Conservation (phyloP, 2,888 invertebrate species). For the Drosophila paranaensis region DNA sequence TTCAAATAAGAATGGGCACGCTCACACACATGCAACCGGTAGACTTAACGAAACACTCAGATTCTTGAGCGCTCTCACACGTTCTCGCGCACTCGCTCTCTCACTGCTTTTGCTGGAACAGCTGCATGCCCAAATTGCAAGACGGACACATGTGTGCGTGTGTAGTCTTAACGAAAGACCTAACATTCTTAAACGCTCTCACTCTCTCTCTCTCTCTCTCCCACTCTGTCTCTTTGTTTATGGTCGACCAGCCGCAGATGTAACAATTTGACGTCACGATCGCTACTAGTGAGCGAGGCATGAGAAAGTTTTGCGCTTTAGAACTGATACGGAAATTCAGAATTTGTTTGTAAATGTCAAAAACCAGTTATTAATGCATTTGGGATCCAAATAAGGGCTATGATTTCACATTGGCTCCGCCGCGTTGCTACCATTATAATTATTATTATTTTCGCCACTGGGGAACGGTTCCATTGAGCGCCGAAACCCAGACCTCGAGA, state of each 20-base stretch:
- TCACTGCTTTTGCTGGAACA: not conserved
- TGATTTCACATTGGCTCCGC: conserved; percentile 23
- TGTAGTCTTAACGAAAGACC: conserved; percentile 15
- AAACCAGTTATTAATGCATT: conserved; percentile 27
- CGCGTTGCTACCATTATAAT: conserved; percentile 10
- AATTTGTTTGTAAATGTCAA: not conserved
- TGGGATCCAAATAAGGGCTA: conserved; percentile 33
- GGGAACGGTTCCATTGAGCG: conserved; percentile 2
- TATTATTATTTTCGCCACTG: conserved; percentile 26
- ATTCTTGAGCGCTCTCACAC: not conserved
- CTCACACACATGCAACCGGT: conserved; percentile 2
- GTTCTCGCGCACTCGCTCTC: not conserved
- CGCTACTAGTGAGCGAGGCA: not conserved
- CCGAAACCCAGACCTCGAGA: conserved; percentile 36
- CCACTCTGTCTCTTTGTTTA: not conserved
- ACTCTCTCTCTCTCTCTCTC: not conserved
- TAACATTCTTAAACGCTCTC: not conserved
- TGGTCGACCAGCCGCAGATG: conserved; percentile 6
- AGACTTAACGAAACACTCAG: conserved; percentile 33
- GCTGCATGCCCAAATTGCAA: conserved; percentile 5
- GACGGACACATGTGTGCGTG: not conserved
- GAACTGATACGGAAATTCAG: not conserved
- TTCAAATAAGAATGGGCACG: conserved; percentile 12
- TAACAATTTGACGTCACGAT: conserved; percentile 15
- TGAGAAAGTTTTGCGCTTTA: conserved; percentile 1